Conservation (phyloP, 2,797 vertebrate species). For the Urophycis tenuis region DNA sequence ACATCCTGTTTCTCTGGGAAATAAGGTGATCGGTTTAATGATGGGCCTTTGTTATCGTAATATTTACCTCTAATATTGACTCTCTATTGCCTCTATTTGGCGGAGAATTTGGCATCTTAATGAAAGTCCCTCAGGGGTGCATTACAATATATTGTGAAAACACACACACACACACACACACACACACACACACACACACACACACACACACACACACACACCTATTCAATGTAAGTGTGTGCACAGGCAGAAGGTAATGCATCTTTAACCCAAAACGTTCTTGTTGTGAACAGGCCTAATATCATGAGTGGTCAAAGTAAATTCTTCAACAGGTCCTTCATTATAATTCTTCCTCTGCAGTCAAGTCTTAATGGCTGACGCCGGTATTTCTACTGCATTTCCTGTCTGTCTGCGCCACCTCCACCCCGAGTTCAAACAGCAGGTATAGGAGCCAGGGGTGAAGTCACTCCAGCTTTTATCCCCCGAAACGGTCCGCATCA, state of each 20-base stretch:
- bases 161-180: background rate
- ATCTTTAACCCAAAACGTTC: too few relatives aligned
- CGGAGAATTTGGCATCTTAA: too few relatives aligned
- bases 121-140: too few relatives aligned
- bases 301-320: background rate
- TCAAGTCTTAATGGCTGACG: slow-evolving; percentile 19
- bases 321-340: background rate
- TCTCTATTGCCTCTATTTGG: too few relatives aligned
- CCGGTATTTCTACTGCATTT: slow-evolving; percentile 12
- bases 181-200: background rate
- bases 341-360: background rate
- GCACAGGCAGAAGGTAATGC: too few relatives aligned
- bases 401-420: slow-evolving; percentile 32
- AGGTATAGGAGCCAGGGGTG: slow-evolving; percentile 45
- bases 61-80: too few relatives aligned
- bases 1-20: too few relatives aligned
- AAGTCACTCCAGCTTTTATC: slow-evolving; percentile 49
- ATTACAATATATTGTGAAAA: background rate
- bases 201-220: background rate
- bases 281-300: too few relatives aligned
- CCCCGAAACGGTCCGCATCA: slow-evolving; percentile 46
- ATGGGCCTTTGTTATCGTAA: too few relatives aligned
- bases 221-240: too few relatives aligned
- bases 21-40: too few relatives aligned
- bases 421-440: slow-evolving; percentile 55